A percentile compares a stretch with the other conserved stretches of the same genome.
Conservation (phyloP, 2,888 invertebrate genomes). For the Pharmacophagus antenor region DNA sequence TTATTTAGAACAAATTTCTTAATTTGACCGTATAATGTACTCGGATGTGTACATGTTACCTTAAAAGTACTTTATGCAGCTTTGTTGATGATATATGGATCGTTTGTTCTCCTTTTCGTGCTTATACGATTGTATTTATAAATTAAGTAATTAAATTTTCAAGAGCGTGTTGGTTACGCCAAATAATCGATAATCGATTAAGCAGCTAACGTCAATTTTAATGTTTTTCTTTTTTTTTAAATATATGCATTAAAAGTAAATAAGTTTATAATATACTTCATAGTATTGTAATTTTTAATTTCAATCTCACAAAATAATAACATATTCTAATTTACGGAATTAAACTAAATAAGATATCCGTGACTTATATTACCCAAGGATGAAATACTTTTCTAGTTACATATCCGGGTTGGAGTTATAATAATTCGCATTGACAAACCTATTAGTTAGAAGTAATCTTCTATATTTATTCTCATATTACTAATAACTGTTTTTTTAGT, state of each 20-base stretch:
- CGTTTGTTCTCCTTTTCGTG: background rate
- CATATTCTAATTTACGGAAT: too few relatives aligned
- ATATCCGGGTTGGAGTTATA: background rate
- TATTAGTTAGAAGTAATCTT: background rate
- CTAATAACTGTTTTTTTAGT: too few relatives aligned
- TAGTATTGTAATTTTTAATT: too few relatives aligned
- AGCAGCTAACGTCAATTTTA: too few relatives aligned
- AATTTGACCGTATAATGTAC: constrained; percentile 38
- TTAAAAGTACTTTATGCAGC: constrained; percentile 20
- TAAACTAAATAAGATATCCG: constrained; percentile 6
- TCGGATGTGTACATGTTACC: constrained; percentile 35
- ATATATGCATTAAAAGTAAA: too few relatives aligned
- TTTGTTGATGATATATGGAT: constrained; percentile 3
- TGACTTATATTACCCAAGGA: constrained; percentile 8
- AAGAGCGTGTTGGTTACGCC: too few relatives aligned
- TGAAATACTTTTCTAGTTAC: background rate
- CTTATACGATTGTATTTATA: background rate
- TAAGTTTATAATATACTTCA: too few relatives aligned
- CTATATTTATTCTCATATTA: background rate
- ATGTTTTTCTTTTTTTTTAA: too few relatives aligned
- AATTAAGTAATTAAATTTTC: background rate
- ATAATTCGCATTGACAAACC: background rate
- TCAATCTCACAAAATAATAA: too few relatives aligned
- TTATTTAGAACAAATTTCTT: constrained; percentile 44
- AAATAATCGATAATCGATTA: too few relatives aligned